Base-by-base conservation (phyloP, 1,140 invertebrate genomes). In the Akabosia matsudoensis region DNA sequence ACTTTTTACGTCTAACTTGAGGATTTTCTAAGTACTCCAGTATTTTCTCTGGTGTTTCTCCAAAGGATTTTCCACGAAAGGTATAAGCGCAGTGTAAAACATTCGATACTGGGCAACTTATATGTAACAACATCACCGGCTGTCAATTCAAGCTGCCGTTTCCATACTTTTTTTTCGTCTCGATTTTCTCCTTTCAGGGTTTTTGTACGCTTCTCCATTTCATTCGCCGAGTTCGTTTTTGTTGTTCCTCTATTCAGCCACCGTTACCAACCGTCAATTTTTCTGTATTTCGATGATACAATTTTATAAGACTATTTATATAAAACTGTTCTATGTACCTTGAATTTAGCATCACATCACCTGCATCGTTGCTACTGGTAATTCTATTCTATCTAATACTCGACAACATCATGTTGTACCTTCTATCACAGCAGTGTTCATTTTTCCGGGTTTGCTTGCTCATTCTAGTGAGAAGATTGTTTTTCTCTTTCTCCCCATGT, bases 111-210 rank as follows among this genome's bases (percentile, higher is more conserved):
- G 61, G 31, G 31, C 37, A 45, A 45, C 37, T 7, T 45, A 45
- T 18, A 10, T 10, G 7, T 10, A 13, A 67, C 61, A 67, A 31
- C 24, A 28, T 67, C 61, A 28, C 22, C 3, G 3, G 24, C 61
- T 67, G 61, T 67, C 61, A 67, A 67, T 67, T 67, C 61, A 67
- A 67, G 61, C 61, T 67, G 61, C 61, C 31, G 7, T n/a, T 22
- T 61, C 54, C 37, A 45, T 45, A 45, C 37, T 45, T 45, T 45
- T 45, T 45, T 45, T 45, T 18, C n/a, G n/a, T n/a, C n/a, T n/a
- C n/a, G n/a, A n/a, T 45, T 10, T 45, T 45, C 18, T 45, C 18
- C 37, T 18, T 45, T 45, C 37, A 45, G 37, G 7, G 7, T 45
- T 45, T 45, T 45, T 7, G 7, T 45, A 18, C 18, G 37, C 37